phyloP scores from a whole-genome alignment of 2,113 vertebrate genomes.

The Phoxinus phoxinus region DNA sequence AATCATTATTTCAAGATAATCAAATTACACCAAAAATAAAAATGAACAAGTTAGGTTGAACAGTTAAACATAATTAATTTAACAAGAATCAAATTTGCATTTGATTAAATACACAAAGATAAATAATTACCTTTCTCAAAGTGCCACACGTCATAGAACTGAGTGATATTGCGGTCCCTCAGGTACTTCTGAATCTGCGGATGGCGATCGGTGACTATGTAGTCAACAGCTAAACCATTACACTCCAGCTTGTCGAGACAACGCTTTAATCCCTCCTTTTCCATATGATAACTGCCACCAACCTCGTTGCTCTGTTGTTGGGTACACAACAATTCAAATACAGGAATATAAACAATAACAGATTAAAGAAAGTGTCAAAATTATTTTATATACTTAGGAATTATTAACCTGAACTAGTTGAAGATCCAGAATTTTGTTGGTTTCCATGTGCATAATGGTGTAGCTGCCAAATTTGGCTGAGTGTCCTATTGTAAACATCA shows the following conservation, averaged over 20 bases:
- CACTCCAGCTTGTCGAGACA: conserved; percentile 6
- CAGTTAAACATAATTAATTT: no score
- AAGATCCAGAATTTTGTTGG: neutral
- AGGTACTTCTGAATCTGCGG: conserved; percentile 10
- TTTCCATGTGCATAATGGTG: neutral
- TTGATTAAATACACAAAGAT: neutral
- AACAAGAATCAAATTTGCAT: no score
- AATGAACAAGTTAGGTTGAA: no score
- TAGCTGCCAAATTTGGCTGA: neutral
- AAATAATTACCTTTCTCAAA: conserved; percentile 2
- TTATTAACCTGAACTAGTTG: neutral
- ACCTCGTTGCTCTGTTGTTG: conserved; percentile 3
- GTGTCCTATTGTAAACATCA: neutral
- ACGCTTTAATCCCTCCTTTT: neutral
- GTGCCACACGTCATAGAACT: conserved; percentile 6
- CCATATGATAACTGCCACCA: neutral
- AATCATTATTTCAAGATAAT: no score
- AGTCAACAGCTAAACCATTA: neutral
- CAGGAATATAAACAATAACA: no score
- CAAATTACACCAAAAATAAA: no score
- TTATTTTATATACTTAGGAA: neutral
- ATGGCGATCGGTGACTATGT: neutral
- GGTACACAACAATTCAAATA: no score
- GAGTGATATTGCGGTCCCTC: neutral
- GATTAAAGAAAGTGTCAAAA: no score